Evolutionary conservation across 2,888 invertebrate species (phyloP), one percentile per base, ranked within the genome.

Genomic region (Ennomos erosarius): DNA sequence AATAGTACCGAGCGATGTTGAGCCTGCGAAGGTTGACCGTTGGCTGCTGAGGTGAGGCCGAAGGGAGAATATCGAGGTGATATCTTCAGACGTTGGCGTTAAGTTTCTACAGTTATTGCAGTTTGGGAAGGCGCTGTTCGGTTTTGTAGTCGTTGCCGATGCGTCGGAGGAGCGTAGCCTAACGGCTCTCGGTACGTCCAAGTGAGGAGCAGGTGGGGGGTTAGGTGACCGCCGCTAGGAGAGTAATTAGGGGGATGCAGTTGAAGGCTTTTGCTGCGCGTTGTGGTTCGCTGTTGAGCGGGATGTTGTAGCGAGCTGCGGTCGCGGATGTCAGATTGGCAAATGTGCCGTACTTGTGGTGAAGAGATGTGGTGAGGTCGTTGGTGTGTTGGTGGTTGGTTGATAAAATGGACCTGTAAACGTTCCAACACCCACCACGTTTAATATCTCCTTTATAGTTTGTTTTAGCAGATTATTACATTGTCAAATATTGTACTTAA

Each of bases 371-470:
- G 89, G 91, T 91, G 91, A 90, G 89, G 81, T 87, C 87, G 87
- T 87, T 87, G 91, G 90, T 90, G 90, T 91, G 90, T 90, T 91
- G 90, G 91, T 91, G 88, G 91, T 90, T 90, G 87, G 89, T 91
- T 91, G 91, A 90, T 88, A 90, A 87, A 91, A 91, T 91, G 91
- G 91, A 93, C 92, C 93, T 93, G 93, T 73, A 93, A 92, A 92
- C 91, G 92, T 91, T 92, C 92, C 92, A 92, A 92, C 92, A 92
- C 91, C 92, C 92, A 92, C 92, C 92, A 90, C 91, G 75, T 91
- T 92, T 90, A 91, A 78, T 88, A 81, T 79, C 84, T 85, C 74
- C 80, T 77, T 79, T 79, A 74, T 34, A 40, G 59, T 51, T 48
- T 26, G 4, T 26, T 26, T 51, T 47, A 59, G 48, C 44, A 61